A percentile compares a stretch with the other conserved stretches of the same genome.
These are phyloP conservation scores for Hybognathus amarus DNA, from an alignment of 2,797 vertebrate genomes.

Conservation along the genomic window DNA sequence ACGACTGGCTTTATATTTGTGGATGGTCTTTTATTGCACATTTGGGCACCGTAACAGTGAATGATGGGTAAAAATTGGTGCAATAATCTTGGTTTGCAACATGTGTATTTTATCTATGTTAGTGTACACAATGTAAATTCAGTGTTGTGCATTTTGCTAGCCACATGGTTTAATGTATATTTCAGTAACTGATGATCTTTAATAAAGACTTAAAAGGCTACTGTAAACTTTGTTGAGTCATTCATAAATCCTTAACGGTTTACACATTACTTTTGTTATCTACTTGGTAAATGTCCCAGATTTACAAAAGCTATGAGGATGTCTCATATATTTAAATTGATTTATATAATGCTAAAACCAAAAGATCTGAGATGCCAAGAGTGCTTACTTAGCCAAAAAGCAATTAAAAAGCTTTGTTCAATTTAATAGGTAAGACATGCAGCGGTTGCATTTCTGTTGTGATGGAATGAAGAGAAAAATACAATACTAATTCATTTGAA, in stretches of 20 bases:
- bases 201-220: not conserved
- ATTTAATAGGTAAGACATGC: not conserved
- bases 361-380: not conserved
- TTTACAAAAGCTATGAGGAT: not conserved
- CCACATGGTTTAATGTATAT: not conserved
- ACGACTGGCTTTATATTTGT: too few relatives aligned
- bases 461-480: too few relatives aligned
- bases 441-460: too few relatives aligned
- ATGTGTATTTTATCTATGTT: not conserved
- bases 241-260: rapidly evolving
- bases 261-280: not conserved
- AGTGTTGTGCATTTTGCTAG: not conserved
- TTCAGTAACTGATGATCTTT: not conserved
- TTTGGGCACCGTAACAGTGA: rapidly evolving
- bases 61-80: not conserved
- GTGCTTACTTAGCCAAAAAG: not conserved
- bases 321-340: not conserved
- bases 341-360: not conserved
- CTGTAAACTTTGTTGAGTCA: not conserved
- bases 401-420: not conserved
- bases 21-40: not conserved
- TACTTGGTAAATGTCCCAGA: too few relatives aligned
- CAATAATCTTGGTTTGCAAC: not conserved
- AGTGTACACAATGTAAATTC: not conserved
- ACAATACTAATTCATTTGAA: too few relatives aligned